These are phyloP conservation scores for Gadopsis marmoratus DNA, from an alignment of 2,797 vertebrate genomes.

Conservation along the genomic window DNA sequence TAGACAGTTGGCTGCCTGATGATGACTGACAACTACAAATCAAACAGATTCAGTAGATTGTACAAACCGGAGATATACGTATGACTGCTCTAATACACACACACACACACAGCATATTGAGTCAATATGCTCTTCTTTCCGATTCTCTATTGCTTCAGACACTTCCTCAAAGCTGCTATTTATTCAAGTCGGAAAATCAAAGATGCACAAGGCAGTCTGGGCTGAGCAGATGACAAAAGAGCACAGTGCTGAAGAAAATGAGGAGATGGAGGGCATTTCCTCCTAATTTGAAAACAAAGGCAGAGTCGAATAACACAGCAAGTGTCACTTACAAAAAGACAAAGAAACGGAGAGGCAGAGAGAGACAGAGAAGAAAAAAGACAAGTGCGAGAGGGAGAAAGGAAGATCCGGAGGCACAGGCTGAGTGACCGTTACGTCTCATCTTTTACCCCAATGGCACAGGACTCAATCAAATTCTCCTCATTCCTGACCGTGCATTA, in stretches of 20 bases:
- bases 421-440: conserved; percentile 68
- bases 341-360: conserved; percentile 11
- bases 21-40: conserved; percentile 58
- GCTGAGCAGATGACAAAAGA: conserved; percentile 42
- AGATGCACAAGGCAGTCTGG: conserved; percentile 19
- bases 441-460: conserved; percentile 70
- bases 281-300: conserved; percentile 50
- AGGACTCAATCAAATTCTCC: conserved; percentile 79
- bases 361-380: conserved; percentile 11
- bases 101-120: conserved; percentile 45
- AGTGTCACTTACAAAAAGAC: conserved; percentile 37
- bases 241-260: conserved; percentile 38
- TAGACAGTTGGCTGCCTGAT: conserved; percentile 31
- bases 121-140: conserved; percentile 26
- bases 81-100: background rate
- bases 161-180: conserved; percentile 43
- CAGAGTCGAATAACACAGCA: conserved; percentile 11
- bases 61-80: conserved; percentile 25
- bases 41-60: conserved; percentile 27
- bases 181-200: conserved; percentile 47
- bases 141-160: conserved; percentile 29
- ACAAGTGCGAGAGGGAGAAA: conserved; percentile 13
- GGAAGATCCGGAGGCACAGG: conserved; percentile 42
- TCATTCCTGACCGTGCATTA: conserved; percentile 74
- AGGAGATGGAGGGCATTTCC: conserved; percentile 37